Evolutionary conservation across 2,888 invertebrate species (phyloP).

Genomic region (Tetramorium bicarinatum): DNA sequence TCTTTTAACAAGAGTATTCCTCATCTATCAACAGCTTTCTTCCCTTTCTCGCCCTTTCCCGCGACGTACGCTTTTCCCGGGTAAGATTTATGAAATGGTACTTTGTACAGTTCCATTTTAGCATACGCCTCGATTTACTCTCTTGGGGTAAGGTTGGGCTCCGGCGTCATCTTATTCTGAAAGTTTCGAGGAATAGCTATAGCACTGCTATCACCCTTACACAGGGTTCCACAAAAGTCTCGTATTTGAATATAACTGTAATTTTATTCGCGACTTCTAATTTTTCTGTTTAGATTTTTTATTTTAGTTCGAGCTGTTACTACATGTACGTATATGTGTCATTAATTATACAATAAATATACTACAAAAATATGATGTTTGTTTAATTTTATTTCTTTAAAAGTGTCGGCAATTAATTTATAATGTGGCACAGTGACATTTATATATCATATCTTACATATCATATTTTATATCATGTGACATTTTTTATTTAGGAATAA

Average conservation of each 20-base stretch:
- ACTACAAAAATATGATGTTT: background rate
- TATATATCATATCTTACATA: too few relatives aligned
- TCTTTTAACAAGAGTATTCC: constrained; percentile 70
- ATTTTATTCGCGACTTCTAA: constrained; percentile 17
- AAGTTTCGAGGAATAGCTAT: constrained; percentile 70
- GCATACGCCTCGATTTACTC: constrained; percentile 78
- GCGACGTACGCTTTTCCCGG: constrained; percentile 70
- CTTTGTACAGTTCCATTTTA: constrained; percentile 83
- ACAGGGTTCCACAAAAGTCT: constrained; percentile 48
- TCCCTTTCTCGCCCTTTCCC: constrained; percentile 70
- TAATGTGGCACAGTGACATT: background rate
- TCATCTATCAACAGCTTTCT: constrained; percentile 83
- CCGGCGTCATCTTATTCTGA: constrained; percentile 72
- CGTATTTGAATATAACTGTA: background rate
- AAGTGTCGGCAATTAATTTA: background rate
- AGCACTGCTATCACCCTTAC: constrained; percentile 51
- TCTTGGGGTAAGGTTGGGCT: constrained; percentile 64
- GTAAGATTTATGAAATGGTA: constrained; percentile 83
- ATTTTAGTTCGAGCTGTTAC: background rate
- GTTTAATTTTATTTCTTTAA: background rate
- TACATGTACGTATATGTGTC: background rate
- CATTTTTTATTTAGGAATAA: background rate
- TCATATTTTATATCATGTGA: background rate
- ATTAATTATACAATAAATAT: background rate
- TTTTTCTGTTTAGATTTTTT: background rate